Evolutionary conservation across 2,888 invertebrate genomes (phyloP).

Genomic region (Spisula subtruncata): DNA sequence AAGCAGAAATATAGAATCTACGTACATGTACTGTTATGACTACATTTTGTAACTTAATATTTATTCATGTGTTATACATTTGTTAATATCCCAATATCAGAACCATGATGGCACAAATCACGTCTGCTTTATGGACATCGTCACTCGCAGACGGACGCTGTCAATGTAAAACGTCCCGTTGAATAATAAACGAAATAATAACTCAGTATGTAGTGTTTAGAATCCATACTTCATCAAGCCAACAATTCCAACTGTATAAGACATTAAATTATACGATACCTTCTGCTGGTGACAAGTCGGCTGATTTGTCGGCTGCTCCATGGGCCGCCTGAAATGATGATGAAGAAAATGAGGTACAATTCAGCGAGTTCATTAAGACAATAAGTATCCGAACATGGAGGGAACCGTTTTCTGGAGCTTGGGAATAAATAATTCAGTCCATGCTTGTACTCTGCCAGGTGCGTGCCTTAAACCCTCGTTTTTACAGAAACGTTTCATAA

Average conservation of each 20-base stretch:
- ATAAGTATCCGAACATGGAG: too few species aligned
- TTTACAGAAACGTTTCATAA: too few species aligned
- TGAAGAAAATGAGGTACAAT: too few species aligned
- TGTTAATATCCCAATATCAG: neutral
- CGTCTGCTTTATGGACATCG: neutral
- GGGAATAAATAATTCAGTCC: too few species aligned
- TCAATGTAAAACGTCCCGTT: neutral
- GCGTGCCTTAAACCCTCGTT: too few species aligned
- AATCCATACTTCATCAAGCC: neutral
- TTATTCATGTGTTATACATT: neutral
- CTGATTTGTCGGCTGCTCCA: neutral
- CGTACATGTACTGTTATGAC: too few species aligned
- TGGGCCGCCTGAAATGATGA: too few species aligned
- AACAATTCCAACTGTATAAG: neutral
- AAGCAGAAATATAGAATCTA: too few species aligned
- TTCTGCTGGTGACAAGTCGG: neutral
- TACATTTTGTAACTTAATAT: too few species aligned
- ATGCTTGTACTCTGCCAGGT: too few species aligned
- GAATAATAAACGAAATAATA: conserved; percentile 17
- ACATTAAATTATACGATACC: neutral
- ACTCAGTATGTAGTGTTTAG: neutral
- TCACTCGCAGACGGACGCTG: neutral
- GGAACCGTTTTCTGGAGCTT: too few species aligned
- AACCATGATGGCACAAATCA: neutral
- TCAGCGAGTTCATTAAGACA: too few species aligned